These are phyloP conservation scores for Rambutsinella grinnellia DNA, from an alignment of 2,888 invertebrate species.

Conservation along the genomic window DNA sequence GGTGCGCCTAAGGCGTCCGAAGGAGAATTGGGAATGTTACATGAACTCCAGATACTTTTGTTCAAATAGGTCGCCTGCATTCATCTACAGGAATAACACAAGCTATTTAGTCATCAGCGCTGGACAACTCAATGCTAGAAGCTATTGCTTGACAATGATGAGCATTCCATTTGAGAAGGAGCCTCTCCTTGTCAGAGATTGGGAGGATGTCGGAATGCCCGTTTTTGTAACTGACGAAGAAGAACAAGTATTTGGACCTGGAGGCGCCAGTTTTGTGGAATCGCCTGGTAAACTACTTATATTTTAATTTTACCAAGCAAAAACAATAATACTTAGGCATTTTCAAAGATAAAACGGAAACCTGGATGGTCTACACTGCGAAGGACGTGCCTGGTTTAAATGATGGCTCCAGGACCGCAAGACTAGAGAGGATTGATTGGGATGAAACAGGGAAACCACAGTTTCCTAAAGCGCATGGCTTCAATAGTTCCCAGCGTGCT, in stretches of 20 bases:
- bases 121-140: conserved; percentile 28
- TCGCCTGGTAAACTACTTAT: conserved; percentile 59
- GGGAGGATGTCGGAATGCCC: conserved; percentile 18
- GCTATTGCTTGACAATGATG: conserved; percentile 47
- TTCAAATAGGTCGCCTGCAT: conserved; percentile 34
- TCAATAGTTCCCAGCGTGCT: conserved; percentile 21
- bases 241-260: conserved; percentile 47
- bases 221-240: conserved; percentile 50
- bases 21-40: conserved; percentile 36
- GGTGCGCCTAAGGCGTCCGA: conserved; percentile 1
- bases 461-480: conserved; percentile 49
- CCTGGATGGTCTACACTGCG: conserved; percentile 59
- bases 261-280: conserved; percentile 51
- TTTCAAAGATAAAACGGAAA: conserved; percentile 57
- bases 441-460: conserved; percentile 32
- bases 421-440: conserved; percentile 45
- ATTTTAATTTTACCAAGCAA: background rate
- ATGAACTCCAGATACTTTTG: too few species aligned
- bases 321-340: background rate
- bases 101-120: conserved; percentile 43
- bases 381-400: conserved; percentile 6
- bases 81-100: conserved; percentile 43
- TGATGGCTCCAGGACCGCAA: conserved; percentile 32
- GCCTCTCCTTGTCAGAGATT: conserved; percentile 39
- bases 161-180: conserved; percentile 39